Conservation (phyloP, 2,797 vertebrate genomes). For the Oreonectes daqikongensis region DNA sequence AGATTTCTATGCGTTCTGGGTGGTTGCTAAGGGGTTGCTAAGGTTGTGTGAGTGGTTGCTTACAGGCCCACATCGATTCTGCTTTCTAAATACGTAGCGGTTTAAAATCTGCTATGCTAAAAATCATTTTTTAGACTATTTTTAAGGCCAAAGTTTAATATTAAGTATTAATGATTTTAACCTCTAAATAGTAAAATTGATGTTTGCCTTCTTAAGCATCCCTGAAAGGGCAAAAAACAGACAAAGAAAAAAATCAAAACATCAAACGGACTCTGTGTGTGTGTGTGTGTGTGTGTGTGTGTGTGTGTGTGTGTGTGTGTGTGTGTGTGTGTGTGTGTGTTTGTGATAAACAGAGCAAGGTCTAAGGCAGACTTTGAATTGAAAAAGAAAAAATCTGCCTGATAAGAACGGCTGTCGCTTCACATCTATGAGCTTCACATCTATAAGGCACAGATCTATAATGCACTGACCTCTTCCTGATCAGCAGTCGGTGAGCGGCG, state of each 20-base stretch:
- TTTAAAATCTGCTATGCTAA: too few relatives aligned
- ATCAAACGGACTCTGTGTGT: not conserved
- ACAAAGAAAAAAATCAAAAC: not conserved
- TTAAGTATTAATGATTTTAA: not conserved
- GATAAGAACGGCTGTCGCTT: constrained; percentile 52
- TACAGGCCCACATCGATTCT: not conserved
- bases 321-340: not conserved
- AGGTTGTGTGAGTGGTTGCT: not conserved
- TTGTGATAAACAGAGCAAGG: not conserved
- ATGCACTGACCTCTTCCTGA: constrained; percentile 60
- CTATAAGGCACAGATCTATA: constrained; percentile 46
- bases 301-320: constrained; percentile 3
- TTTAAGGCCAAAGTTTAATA: not conserved
- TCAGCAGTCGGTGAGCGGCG: constrained; percentile 53
- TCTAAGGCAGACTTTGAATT: constrained; percentile 29
- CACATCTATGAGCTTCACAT: constrained; percentile 17
- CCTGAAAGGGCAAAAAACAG: not conserved
- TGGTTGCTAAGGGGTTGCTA: not conserved
- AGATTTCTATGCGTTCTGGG: not conserved
- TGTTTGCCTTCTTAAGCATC: not conserved
- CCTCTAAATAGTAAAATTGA: not conserved
- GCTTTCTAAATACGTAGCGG: not conserved
- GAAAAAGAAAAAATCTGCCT: constrained; percentile 19
- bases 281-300: constrained; percentile 3
- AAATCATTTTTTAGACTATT: not conserved